Conservation (phyloP, 2,797 vertebrate species). For the Gorsachius magnificus region DNA sequence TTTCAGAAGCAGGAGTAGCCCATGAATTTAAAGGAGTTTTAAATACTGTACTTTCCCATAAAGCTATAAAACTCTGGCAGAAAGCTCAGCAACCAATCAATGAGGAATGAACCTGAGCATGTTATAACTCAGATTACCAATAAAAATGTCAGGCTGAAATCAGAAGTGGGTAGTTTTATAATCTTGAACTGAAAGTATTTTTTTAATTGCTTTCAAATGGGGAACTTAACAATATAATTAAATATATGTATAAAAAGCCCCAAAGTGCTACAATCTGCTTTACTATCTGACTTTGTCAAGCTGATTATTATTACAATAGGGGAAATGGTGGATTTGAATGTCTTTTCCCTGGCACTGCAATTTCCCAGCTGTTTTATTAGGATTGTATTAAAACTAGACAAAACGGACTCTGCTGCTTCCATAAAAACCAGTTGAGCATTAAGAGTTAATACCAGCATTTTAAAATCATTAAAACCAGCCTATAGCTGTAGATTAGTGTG, state of each 20-base stretch:
- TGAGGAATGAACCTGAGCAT: slow-evolving; percentile 74
- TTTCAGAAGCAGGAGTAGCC: slow-evolving; percentile 79
- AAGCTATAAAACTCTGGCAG: slow-evolving; percentile 77
- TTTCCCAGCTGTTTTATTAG: slow-evolving; percentile 79
- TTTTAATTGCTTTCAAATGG: slow-evolving; percentile 80
- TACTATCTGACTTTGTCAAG: slow-evolving; percentile 74
- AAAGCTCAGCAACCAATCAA: slow-evolving; percentile 75
- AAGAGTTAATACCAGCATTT: slow-evolving; percentile 75
- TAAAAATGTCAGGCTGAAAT: slow-evolving; percentile 82
- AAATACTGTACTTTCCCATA: slow-evolving; percentile 80
- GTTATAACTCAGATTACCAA: slow-evolving; percentile 83
- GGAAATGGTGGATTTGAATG: slow-evolving; percentile 80
- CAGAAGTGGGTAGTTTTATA: slow-evolving; percentile 76
- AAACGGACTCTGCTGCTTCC: slow-evolving; percentile 75
- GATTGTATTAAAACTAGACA: slow-evolving; percentile 75
- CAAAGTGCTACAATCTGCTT: slow-evolving; percentile 70
- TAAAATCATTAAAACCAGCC: slow-evolving; percentile 71
- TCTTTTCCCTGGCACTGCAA: slow-evolving; percentile 74
- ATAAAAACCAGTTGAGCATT: slow-evolving; percentile 76
- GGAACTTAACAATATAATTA: slow-evolving; percentile 77
- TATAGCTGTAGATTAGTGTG: slow-evolving; percentile 55
- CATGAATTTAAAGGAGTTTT: slow-evolving; percentile 76
- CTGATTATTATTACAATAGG: slow-evolving; percentile 76
- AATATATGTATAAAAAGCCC: slow-evolving; percentile 70
- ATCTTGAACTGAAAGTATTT: slow-evolving; percentile 75